Percentiles rank a stretch among this genome's conserved stretches.
phyloP scores from a whole-genome alignment of 2,888 invertebrate species.

The Pharmacophagus antenor region DNA sequence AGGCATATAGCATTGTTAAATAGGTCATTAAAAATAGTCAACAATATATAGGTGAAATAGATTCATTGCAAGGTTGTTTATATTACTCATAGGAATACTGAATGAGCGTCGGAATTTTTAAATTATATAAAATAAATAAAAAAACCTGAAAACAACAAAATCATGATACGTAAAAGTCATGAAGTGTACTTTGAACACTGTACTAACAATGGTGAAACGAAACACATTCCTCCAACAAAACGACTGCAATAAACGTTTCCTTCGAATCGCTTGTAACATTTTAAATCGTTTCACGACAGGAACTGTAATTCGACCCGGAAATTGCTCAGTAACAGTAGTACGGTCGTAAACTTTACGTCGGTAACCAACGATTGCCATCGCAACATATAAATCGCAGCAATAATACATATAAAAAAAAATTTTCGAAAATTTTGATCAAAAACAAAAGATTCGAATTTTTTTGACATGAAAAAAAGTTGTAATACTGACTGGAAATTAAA shows the following conservation, averaged over 20 bases:
- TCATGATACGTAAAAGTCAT: neutral
- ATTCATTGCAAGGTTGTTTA: no score
- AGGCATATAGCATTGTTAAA: neutral
- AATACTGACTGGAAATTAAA: no score
- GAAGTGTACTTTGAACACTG: neutral
- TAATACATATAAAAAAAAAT: no score
- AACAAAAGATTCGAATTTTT: no score
- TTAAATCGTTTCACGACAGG: constrained; percentile 25
- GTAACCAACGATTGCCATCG: constrained; percentile 5
- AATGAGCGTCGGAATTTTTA: no score
- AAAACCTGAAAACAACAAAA: neutral
- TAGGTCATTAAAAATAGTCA: no score
- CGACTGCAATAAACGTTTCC: constrained; percentile 21
- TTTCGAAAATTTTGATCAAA: no score
- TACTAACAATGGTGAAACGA: neutral
- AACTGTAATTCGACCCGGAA: constrained; percentile 27
- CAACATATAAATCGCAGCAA: constrained; percentile 1
- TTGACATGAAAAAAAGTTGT: no score
- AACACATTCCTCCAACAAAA: constrained; percentile 8
- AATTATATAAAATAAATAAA: no score
- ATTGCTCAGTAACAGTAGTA: constrained; percentile 25
- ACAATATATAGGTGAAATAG: no score
- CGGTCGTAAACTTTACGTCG: constrained; percentile 22
- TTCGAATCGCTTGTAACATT: constrained; percentile 20
- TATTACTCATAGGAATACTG: no score